Evolutionary conservation across 2,888 invertebrate species (phyloP).

Genomic region (Antheraea yamamai): DNA sequence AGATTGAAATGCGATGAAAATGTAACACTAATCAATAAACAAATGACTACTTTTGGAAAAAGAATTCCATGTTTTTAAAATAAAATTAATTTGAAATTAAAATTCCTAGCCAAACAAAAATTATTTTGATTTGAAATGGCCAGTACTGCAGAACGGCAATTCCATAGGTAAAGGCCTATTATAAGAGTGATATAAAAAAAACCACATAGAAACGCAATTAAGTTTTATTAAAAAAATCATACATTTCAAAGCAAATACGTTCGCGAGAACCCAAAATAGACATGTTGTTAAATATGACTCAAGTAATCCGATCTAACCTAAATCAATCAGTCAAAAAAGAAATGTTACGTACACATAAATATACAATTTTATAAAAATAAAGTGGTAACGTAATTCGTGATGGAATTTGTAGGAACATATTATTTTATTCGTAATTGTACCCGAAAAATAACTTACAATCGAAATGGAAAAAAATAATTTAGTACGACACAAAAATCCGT

Average conservation of each 20-base stretch:
- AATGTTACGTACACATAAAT: not conserved
- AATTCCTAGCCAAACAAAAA: too few species aligned
- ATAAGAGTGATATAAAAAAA: too few species aligned
- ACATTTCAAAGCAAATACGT: slow-evolving; percentile 6
- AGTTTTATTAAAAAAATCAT: not conserved
- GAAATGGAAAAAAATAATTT: not conserved
- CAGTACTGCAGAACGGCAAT: too few species aligned
- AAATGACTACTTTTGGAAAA: too few species aligned
- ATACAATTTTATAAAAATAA: slow-evolving; percentile 10
- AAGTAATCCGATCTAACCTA: not conserved
- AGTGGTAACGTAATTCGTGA: slow-evolving; percentile 13
- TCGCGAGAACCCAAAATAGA: not conserved
- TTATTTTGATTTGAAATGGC: too few species aligned
- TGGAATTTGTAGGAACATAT: slow-evolving; percentile 9
- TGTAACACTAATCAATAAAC: too few species aligned
- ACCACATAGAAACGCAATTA: not conserved
- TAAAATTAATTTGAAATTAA: too few species aligned
- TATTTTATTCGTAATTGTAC: not conserved
- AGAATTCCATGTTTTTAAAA: too few species aligned
- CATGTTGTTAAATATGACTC: not conserved
- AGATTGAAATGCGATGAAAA: too few species aligned
- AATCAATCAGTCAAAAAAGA: slow-evolving; percentile 28
- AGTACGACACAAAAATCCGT: not conserved
- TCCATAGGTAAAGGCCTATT: too few species aligned
- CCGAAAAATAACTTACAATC: slow-evolving; percentile 5